phyloP scores from a whole-genome alignment of 1,140 invertebrate species.

The Gerris buenoi region DNA sequence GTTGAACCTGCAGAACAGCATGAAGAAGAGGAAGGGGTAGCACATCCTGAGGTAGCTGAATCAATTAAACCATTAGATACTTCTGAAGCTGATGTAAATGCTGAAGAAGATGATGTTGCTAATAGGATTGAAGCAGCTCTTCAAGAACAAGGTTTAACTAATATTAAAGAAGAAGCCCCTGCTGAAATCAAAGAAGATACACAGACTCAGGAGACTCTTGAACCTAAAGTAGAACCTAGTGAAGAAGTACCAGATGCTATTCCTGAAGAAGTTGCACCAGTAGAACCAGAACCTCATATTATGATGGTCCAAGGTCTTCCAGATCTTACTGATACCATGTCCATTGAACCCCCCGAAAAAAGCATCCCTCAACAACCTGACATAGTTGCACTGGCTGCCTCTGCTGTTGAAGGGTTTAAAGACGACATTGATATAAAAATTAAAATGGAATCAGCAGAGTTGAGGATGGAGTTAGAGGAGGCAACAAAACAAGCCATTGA shows the following conservation, averaged over 20 bases:
- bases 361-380: not conserved
- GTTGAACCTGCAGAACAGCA: not conserved
- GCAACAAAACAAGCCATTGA: not conserved
- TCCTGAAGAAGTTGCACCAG: not conserved
- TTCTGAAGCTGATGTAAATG: not conserved
- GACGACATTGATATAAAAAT: not conserved
- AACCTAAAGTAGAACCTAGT: not conserved
- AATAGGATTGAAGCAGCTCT: not conserved
- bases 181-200: not conserved
- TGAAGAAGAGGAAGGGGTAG: conserved; percentile 4
- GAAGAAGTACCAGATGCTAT: not conserved
- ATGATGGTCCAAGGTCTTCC: not conserved
- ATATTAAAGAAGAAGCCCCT: not conserved
- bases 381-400: not conserved
- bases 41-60: not conserved
- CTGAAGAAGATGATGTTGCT: not conserved
- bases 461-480: not conserved
- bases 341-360: not conserved
- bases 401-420: not conserved
- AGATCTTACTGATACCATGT: not conserved
- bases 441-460: not conserved
- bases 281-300: not conserved
- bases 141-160: not conserved
- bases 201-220: not conserved
- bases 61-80: not conserved